Evolutionary conservation across 2,113 vertebrate species (phyloP).

Genomic region (Syrrhaptes paradoxus): DNA sequence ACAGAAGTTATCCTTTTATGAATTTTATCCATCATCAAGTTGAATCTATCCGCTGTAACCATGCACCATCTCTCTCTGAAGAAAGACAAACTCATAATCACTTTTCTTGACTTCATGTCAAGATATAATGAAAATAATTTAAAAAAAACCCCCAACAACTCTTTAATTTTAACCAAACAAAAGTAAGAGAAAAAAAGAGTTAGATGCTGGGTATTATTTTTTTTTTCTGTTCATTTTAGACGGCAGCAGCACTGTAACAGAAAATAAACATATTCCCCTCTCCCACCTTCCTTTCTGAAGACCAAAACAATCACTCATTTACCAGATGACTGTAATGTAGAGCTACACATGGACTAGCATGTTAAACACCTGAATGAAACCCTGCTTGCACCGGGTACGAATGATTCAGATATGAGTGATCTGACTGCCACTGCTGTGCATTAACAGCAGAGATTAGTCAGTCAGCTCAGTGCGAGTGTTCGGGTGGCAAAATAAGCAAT

Average conservation of each 20-base stretch:
- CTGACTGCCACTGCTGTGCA: not conserved
- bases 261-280: not conserved
- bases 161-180: not conserved
- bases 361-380: slow-evolving; percentile 7
- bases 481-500: not conserved
- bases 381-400: not conserved
- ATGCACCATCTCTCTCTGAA: not conserved
- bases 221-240: not conserved
- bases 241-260: not conserved
- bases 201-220: not conserved
- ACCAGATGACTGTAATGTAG: not conserved
- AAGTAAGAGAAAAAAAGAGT: not conserved
- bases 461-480: not conserved
- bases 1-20: not conserved
- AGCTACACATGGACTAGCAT: not conserved
- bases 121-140: not conserved
- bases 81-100: not conserved
- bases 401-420: slow-evolving; percentile 19
- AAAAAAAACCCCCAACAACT: too few species aligned
- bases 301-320: not conserved
- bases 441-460: slow-evolving; percentile 54
- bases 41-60: not conserved
- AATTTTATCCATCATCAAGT: not conserved
- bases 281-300: not conserved
- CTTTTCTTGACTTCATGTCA: not conserved